Conservation (phyloP, 1,140 invertebrate species). For the Brevipalpus yothersi region DNA sequence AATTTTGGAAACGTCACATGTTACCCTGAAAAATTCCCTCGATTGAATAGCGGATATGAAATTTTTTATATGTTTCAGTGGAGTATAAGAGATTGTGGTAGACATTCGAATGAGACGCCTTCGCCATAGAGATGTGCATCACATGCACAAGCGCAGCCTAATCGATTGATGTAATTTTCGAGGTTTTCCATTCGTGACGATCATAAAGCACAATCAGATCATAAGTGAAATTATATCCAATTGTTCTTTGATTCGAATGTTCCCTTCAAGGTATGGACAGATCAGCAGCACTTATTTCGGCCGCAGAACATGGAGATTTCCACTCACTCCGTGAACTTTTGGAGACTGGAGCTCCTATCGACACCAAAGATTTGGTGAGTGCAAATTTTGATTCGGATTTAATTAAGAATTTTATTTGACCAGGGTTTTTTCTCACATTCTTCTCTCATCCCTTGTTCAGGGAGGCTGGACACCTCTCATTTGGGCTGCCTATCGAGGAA, state of each 20-base stretch:
- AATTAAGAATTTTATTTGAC: neutral
- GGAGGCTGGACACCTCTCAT: constrained; percentile 77
- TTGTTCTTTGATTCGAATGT: neutral
- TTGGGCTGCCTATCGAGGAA: constrained; percentile 90
- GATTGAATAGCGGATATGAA: too few species aligned
- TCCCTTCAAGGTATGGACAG: neutral
- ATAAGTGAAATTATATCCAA: neutral
- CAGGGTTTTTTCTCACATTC: neutral
- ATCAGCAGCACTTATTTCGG: constrained; percentile 70
- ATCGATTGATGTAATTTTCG: neutral
- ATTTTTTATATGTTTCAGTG: too few species aligned
- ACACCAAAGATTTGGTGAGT: constrained; percentile 19
- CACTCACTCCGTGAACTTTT: constrained; percentile 71
- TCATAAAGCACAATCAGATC: neutral
- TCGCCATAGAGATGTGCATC: too few species aligned
- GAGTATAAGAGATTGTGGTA: too few species aligned
- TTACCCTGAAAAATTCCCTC: too few species aligned
- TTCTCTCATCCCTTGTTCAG: neutral
- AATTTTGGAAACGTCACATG: too few species aligned
- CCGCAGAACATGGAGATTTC: constrained; percentile 76
- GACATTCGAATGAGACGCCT: too few species aligned
- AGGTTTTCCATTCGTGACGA: neutral
- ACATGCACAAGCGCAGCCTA: too few species aligned
- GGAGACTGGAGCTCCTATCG: constrained; percentile 89
- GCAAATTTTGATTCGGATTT: neutral